Percentiles rank a stretch among this genome's conserved stretches.
Conservation (phyloP, 2,888 invertebrate species). For the Drosophila pegasa region DNA sequence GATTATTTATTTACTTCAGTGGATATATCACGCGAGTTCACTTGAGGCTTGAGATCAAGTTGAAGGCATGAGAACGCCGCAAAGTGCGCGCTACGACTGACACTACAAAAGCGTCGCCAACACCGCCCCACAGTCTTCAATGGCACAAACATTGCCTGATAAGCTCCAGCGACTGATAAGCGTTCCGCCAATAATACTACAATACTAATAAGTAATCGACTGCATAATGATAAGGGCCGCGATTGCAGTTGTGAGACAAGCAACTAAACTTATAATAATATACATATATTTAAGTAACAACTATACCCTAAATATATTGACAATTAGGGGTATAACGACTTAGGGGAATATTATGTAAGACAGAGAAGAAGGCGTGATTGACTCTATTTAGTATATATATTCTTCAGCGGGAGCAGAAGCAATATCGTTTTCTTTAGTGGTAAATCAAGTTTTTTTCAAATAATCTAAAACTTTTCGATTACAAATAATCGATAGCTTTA, state of each 20-base stretch:
- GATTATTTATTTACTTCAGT: slow-evolving; percentile 25
- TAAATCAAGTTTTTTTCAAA: background rate
- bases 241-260: slow-evolving; percentile 7
- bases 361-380: background rate
- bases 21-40: slow-evolving; percentile 26
- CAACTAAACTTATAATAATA: background rate
- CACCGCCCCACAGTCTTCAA: slow-evolving; percentile 9
- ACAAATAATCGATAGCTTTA: too few species aligned
- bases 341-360: background rate
- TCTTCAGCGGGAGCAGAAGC: background rate
- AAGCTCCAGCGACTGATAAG: slow-evolving; percentile 47
- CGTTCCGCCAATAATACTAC: slow-evolving; percentile 24
- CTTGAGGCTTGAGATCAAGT: slow-evolving; percentile 50
- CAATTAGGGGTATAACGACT: too few species aligned
- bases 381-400: background rate
- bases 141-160: slow-evolving; percentile 30
- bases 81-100: slow-evolving; percentile 38
- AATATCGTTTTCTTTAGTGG: background rate
- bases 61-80: slow-evolving; percentile 34
- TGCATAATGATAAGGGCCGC: slow-evolving; percentile 17
- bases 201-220: slow-evolving; percentile 19
- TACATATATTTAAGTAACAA: background rate
- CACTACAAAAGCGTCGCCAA: slow-evolving; percentile 16
- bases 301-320: background rate
- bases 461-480: background rate